Evolutionary conservation across 2,888 invertebrate genomes (phyloP), one percentile per base, ranked within the genome.

Genomic region (Tuta absoluta): DNA sequence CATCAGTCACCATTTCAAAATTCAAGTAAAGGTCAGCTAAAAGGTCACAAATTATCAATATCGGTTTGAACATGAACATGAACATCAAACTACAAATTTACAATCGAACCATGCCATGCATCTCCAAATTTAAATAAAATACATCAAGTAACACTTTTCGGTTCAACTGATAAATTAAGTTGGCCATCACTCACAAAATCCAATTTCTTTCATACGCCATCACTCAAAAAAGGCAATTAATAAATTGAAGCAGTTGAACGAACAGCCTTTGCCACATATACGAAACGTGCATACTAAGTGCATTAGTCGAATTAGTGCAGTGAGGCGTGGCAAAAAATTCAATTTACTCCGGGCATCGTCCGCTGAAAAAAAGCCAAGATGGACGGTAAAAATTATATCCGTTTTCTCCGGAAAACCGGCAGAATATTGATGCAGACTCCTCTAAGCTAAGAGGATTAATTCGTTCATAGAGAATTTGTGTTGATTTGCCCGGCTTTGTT

Each of bases 251-350:
- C 33, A 56, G 56, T 53, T 23, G 19, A 57, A 33, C 11, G 19
- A 57, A 33, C 11, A 21, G 23, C 12, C 21, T 58, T 58, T 10
- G 37, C 58, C 58, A 38, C 33, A 38, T 37, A 38, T 63, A 60
- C 53, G 62, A 37, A 28, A 67, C 38, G 58, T 86, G 87, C 85
- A 86, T 83, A 77, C 84, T 89, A 89, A 90, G 80, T 80, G 87
- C 87, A 89, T 90, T 91, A 90, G 82, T 78, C 85, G 84, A 88
- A 90, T 90, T 90, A 91, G 85, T 85, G 82, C 85, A 81, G 74
- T 86, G 87, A 86, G 79, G 89, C 89, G 80, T 84, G 78, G 83
- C 77, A 83, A 89, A 90, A 90, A 90, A 91, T 89, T 89, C 87
- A 91, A 91, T 91, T 91, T 91, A 79, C 87, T 77, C 79, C 76